These are phyloP conservation scores for Antheraea yamamai DNA, from an alignment of 2,888 invertebrate species.

Conservation along the genomic window DNA sequence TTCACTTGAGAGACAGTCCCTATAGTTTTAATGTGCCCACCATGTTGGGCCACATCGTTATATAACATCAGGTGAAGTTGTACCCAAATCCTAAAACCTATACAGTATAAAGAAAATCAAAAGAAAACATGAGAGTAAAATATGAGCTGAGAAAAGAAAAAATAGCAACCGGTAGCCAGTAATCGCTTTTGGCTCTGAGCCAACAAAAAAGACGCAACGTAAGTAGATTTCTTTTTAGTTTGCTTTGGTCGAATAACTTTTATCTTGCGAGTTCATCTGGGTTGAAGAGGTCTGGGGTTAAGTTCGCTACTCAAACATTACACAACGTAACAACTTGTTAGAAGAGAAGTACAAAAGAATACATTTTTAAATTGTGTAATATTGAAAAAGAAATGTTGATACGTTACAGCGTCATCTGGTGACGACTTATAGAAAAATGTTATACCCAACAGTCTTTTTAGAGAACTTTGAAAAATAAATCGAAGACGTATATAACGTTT, in stretches of 20 bases:
- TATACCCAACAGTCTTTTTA: too few relatives aligned
- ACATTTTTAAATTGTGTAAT: background rate
- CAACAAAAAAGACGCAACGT: conserved; percentile 7
- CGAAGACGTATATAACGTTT: too few relatives aligned
- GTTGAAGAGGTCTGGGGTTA: conserved; percentile 9
- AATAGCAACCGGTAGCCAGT: conserved; percentile 9
- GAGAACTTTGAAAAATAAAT: too few relatives aligned
- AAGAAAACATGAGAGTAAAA: background rate
- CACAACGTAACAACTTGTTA: background rate
- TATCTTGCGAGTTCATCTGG: conserved; percentile 44
- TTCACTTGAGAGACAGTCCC: too few relatives aligned
- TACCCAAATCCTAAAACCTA: background rate
- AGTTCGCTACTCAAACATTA: background rate
- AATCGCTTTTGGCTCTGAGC: conserved; percentile 14
- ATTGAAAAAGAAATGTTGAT: background rate
- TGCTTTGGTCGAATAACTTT: conserved; percentile 40
- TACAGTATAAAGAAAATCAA: background rate
- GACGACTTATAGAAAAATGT: too few relatives aligned
- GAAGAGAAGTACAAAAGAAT: background rate
- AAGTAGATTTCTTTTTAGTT: conserved; percentile 13
- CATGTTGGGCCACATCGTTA: background rate
- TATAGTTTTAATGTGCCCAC: too few relatives aligned
- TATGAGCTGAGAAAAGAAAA: background rate
- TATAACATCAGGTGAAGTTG: background rate
- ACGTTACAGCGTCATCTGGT: too few relatives aligned